Evolutionary conservation across 2,113 vertebrate genomes (phyloP).

Genomic region (Trichechus manatus): DNA sequence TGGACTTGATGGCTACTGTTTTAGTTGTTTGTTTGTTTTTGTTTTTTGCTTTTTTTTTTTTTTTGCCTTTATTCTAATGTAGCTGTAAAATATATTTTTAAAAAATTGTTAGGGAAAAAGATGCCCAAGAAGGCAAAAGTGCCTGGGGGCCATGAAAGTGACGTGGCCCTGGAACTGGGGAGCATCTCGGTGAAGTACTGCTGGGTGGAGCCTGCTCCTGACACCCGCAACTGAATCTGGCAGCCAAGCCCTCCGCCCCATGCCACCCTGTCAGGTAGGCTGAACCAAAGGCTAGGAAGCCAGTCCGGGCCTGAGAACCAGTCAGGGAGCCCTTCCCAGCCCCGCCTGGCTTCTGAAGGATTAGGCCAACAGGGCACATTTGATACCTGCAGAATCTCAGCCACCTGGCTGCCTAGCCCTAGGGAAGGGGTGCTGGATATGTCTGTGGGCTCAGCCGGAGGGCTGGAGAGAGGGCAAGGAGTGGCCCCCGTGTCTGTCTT

Average conservation of each 20-base stretch:
- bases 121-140: neutral
- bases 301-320: slow-evolving; percentile 61
- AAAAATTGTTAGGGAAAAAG: neutral
- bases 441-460: neutral
- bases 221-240: rapidly evolving
- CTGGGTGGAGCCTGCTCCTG: neutral
- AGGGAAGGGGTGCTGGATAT: neutral
- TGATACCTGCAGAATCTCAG: neutral
- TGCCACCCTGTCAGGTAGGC: neutral
- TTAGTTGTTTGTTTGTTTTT: neutral
- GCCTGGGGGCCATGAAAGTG: rapidly evolving
- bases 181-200: rapidly evolving
- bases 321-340: neutral
- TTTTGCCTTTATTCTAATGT: neutral
- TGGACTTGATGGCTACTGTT: too few relatives aligned
- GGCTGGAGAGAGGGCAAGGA: neutral
- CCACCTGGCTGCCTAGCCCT: slow-evolving; percentile 8
- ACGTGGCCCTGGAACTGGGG: too few relatives aligned
- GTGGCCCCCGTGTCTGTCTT: neutral
- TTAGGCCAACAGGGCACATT: slow-evolving; percentile 53
- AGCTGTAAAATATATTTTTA: neutral
- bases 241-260: too few relatives aligned
- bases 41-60: neutral
- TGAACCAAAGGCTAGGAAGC: neutral
- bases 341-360: slow-evolving; percentile 38